Evolutionary conservation across 2,797 vertebrate species (phyloP).

Genomic region (Molossus alvarezi): DNA sequence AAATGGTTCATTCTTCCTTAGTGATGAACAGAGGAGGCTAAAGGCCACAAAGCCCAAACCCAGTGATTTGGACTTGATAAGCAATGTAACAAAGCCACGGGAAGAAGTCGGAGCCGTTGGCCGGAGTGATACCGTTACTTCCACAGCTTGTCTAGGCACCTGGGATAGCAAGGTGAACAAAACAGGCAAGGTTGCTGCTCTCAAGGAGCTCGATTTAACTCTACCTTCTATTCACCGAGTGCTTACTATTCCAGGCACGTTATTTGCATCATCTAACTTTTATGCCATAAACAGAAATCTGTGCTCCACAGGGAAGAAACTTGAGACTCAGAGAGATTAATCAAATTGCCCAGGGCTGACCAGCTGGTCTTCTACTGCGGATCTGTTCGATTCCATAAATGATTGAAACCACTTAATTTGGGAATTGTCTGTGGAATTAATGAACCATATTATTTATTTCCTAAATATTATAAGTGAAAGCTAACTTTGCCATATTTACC

Average conservation of each 20-base stretch:
- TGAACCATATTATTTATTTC: slow-evolving; percentile 33
- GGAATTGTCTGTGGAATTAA: slow-evolving; percentile 33
- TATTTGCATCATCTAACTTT: neutral
- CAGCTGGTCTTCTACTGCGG: slow-evolving; percentile 30
- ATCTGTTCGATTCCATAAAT: slow-evolving; percentile 37
- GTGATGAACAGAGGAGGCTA: slow-evolving; percentile 25
- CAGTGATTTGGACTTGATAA: slow-evolving; percentile 39
- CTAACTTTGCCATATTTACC: neutral
- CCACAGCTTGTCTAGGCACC: neutral
- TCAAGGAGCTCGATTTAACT: neutral
- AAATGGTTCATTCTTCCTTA: slow-evolving; percentile 33
- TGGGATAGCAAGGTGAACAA: neutral
- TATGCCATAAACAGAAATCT: neutral
- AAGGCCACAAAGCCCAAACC: slow-evolving; percentile 33
- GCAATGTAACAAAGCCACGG: neutral
- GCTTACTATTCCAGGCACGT: slow-evolving; percentile 14
- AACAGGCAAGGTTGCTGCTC: neutral
- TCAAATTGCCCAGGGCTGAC: neutral
- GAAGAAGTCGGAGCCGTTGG: neutral
- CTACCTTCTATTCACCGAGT: neutral
- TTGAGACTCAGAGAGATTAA: slow-evolving; percentile 25
- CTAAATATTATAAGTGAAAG: neutral
- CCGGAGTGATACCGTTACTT: neutral
- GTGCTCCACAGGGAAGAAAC: slow-evolving; percentile 24
- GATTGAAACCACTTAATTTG: slow-evolving; percentile 48